A percentile compares a stretch with the other conserved stretches of the same genome.
phyloP scores from a whole-genome alignment of 2,888 invertebrate species.

The Metalampra italica region DNA sequence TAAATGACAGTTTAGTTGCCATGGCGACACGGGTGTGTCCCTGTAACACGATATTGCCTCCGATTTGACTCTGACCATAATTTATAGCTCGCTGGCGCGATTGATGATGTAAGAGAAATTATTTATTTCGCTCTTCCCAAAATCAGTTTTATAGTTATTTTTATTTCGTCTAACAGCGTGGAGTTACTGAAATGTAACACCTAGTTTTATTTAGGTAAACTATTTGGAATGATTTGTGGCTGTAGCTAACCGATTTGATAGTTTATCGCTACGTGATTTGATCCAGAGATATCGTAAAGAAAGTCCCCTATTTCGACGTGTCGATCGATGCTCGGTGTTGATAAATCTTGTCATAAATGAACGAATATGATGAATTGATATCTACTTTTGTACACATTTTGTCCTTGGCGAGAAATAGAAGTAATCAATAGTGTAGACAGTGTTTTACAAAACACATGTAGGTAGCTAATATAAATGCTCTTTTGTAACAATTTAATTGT shows the following conservation, averaged over 20 bases:
- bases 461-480: too few relatives aligned
- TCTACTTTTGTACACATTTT: too few relatives aligned
- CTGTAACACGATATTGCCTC: slow-evolving; percentile 49
- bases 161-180: slow-evolving; percentile 8
- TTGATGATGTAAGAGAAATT: slow-evolving; percentile 63
- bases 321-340: not conserved
- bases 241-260: not conserved
- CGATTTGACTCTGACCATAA: slow-evolving; percentile 47
- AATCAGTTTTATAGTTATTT: slow-evolving; percentile 44
- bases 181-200: slow-evolving; percentile 11
- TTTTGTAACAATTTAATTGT: too few relatives aligned
- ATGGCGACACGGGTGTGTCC: slow-evolving; percentile 34
- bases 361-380: too few relatives aligned
- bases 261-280: not conserved
- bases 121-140: slow-evolving; percentile 51
- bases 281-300: not conserved
- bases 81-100: slow-evolving; percentile 61
- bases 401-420: too few relatives aligned
- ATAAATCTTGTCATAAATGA: not conserved
- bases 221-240: slow-evolving; percentile 1
- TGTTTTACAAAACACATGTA: too few relatives aligned
- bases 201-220: slow-evolving; percentile 4
- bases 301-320: not conserved
- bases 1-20: slow-evolving; percentile 36
- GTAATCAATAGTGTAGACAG: too few relatives aligned